Evolutionary conservation across 1,140 invertebrate species (phyloP).

Genomic region (Dysdera silvatica): DNA sequence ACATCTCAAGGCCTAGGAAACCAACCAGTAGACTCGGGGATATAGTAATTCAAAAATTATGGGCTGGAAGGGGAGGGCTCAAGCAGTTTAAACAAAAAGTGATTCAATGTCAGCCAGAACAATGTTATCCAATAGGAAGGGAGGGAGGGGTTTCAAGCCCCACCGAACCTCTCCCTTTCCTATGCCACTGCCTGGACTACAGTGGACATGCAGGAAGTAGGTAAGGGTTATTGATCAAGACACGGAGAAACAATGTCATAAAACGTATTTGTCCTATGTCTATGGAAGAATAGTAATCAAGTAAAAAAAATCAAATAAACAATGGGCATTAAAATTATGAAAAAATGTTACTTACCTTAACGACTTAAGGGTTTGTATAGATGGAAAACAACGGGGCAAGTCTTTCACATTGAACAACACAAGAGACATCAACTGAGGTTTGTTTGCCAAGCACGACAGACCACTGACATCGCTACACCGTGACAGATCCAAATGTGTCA

Average conservation of each 20-base stretch:
- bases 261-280: neutral
- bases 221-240: neutral
- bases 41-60: too few species aligned
- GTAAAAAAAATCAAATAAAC: neutral
- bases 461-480: constrained; percentile 55
- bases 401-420: constrained; percentile 63
- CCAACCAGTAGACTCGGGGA: too few species aligned
- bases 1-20: too few species aligned
- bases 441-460: constrained; percentile 51
- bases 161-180: too few species aligned
- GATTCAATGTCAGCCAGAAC: too few species aligned
- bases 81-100: too few species aligned
- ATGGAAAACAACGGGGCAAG: constrained; percentile 46
- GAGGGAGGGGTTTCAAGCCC: too few species aligned
- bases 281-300: neutral
- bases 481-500: constrained; percentile 71
- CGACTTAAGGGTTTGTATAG: constrained; percentile 53
- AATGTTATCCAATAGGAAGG: too few species aligned
- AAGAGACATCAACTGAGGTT: constrained; percentile 60
- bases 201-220: neutral
- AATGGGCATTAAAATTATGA: too few species aligned
- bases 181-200: neutral
- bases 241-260: neutral
- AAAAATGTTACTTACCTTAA: constrained; percentile 44
- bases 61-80: too few species aligned